These are phyloP conservation scores for Neofelis nebulosa DNA, from an alignment of 2,113 vertebrate genomes.

Conservation along the genomic window DNA sequence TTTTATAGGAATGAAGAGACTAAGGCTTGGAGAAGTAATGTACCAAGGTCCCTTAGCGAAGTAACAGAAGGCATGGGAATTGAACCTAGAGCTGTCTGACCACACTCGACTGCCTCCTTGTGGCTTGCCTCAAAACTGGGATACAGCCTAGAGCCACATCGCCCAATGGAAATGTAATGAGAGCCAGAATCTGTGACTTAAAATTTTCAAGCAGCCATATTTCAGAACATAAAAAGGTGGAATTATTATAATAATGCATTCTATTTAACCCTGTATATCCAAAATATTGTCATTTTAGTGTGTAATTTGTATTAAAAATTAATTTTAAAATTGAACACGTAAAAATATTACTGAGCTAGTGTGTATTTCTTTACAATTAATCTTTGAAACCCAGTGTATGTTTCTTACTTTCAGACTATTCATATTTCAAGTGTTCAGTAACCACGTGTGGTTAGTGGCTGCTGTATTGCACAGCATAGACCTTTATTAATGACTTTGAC, in stretches of 20 bases:
- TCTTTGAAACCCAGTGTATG: not conserved
- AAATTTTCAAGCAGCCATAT: not conserved
- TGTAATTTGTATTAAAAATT: not conserved
- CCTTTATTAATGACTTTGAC: not conserved
- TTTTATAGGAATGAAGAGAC: not conserved
- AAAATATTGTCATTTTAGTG: not conserved
- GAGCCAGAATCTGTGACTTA: not conserved
- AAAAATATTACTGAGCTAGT: not conserved
- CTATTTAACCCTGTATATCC: not conserved
- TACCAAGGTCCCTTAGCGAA: not conserved
- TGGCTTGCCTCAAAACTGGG: not conserved
- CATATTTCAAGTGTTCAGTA: not conserved
- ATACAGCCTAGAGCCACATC: not conserved
- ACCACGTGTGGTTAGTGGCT: not conserved
- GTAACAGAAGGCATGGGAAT: not conserved
- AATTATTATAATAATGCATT: not conserved
- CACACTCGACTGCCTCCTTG: not conserved
- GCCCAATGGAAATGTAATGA: not conserved
- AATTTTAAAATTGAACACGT: not conserved
- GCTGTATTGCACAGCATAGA: not conserved
- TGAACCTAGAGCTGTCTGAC: not conserved
- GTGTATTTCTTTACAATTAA: not conserved
- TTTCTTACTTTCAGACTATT: not conserved
- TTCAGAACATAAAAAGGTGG: not conserved
- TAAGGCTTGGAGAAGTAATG: not conserved